Evolutionary conservation across 2,113 vertebrate genomes (phyloP).

Genomic region (Syngnathus floridae): DNA sequence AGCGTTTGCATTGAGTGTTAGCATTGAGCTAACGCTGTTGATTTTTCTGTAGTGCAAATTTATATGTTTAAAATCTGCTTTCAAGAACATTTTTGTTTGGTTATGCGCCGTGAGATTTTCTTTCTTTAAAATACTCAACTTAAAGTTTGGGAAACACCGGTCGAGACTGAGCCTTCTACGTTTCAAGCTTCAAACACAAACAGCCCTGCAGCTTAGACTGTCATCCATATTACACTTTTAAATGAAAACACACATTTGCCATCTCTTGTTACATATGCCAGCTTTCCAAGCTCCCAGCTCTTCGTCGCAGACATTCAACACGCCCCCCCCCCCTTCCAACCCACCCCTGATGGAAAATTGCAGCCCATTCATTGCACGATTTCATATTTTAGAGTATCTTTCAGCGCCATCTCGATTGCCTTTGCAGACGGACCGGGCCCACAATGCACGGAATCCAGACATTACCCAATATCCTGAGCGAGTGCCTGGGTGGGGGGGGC

Average conservation of each 20-base stretch:
- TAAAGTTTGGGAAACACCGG: background rate
- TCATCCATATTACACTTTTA: slow-evolving; percentile 2
- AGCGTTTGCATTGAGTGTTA: background rate
- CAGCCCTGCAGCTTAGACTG: background rate
- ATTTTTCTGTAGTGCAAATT: background rate
- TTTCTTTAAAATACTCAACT: background rate
- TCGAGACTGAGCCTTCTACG: background rate
- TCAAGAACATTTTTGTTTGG: background rate
- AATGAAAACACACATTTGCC: slow-evolving; percentile 19
- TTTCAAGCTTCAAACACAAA: slow-evolving; percentile 2
- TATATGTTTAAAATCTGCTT: background rate
- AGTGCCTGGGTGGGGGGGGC: slow-evolving; percentile 29
- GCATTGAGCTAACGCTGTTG: background rate
- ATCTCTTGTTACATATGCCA: slow-evolving; percentile 35
- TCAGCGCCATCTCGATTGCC: slow-evolving; percentile 40
- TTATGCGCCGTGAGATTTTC: background rate
- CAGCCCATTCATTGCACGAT: slow-evolving; percentile 18
- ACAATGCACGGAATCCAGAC: slow-evolving; percentile 57
- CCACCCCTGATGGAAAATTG: slow-evolving; percentile 45
- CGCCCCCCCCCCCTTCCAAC: background rate
- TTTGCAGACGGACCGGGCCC: slow-evolving; percentile 45
- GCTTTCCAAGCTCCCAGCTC: slow-evolving; percentile 26
- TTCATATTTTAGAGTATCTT: slow-evolving; percentile 42
- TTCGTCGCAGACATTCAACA: slow-evolving; percentile 23
- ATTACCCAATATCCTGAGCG: slow-evolving; percentile 57